phyloP scores from a whole-genome alignment of 2,888 invertebrate species.

The Drosophila bunnanda region DNA sequence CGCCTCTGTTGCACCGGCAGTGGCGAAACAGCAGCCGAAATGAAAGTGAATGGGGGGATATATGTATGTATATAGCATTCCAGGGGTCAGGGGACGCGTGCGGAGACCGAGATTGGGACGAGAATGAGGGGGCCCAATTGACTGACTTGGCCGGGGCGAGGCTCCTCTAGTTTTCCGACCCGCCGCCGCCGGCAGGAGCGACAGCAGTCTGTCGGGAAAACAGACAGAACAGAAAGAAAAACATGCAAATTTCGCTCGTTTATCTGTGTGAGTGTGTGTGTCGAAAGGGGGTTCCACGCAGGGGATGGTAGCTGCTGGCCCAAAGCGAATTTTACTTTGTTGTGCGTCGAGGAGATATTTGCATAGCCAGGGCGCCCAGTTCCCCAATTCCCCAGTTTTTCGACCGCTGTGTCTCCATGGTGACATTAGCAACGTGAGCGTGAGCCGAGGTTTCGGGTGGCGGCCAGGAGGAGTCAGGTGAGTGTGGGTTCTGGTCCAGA shows the following conservation, averaged over 20 bases:
- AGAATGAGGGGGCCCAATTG: conserved; percentile 59
- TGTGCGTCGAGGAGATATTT: conserved; percentile 64
- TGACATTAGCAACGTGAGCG: conserved; percentile 65
- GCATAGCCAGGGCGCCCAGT: conserved; percentile 62
- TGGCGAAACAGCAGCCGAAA: conserved; percentile 58
- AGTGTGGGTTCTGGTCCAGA: conserved; percentile 52
- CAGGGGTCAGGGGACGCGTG: conserved; percentile 18
- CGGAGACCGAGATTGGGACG: conserved; percentile 16
- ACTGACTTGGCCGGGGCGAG: conserved; percentile 42
- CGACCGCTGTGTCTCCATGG: conserved; percentile 63
- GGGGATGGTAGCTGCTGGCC: conserved; percentile 42
- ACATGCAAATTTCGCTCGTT: conserved; percentile 63
- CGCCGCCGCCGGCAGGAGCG: conserved; percentile 21
- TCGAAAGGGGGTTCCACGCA: conserved; percentile 14
- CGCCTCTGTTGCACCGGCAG: conserved; percentile 29
- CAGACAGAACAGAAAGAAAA: conserved; percentile 52
- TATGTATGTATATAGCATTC: conserved; percentile 8
- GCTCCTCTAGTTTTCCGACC: conserved; percentile 33
- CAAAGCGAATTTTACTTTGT: conserved; percentile 65
- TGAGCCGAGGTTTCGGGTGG: conserved; percentile 18
- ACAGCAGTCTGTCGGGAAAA: conserved; percentile 43
- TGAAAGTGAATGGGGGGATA: conserved; percentile 52
- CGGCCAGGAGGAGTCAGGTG: conserved; percentile 58
- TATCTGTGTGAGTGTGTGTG: conserved; percentile 8
- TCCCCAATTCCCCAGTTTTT: conserved; percentile 24